Base-by-base conservation (phyloP, 2,797 vertebrate species). In the Jordanella pulchra region DNA sequence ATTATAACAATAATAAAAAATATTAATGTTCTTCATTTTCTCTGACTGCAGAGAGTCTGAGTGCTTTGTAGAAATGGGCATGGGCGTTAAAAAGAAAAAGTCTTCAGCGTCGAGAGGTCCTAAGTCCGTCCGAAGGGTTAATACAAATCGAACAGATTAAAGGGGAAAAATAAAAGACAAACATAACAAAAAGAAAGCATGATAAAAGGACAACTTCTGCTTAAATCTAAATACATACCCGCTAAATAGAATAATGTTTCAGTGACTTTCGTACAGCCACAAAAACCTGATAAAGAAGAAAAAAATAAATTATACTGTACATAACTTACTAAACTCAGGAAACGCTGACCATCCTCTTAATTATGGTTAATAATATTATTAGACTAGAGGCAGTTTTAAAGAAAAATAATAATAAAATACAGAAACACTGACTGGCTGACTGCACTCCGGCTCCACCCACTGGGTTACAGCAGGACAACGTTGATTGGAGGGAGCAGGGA, bases 231-330 rank as follows among this genome's bases (percentile, higher is more conserved):
- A 93, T 90, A 93, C 68, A 94, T 95, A 95, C 90, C 89, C 93
- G 90, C 94, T 95, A 95, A 93, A 94, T 92, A 94, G 88, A 93
- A 94, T 91, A 94, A 94, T 90, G 91, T 91, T 91, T 93, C 91
- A 92, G 90, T 91, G 86, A 84, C 91, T 89, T 89, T 92, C 89
- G 90, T 88, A 88, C 89, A 87, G 92, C 93, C 91, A 89, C 93
- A 91, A 91, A 89, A 92, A 92, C 90, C 79, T 67, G 69, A 91
- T 84, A 88, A 86, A 88, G 92, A 91, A 88, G 87, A 92, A 89
- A 93, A 94, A 93, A 97, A 98, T 98, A 98, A 99, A 99, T 98
- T 98, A 99, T 97, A 97, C 95, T 98, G 97, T 97, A 97, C 95
- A 97, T 97, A 98, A 98, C 94, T 98, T 98, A 98, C 96, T 97